These are phyloP conservation scores for Margarornis squamiger DNA, from an alignment of 2,797 vertebrate species.

Conservation along the genomic window DNA sequence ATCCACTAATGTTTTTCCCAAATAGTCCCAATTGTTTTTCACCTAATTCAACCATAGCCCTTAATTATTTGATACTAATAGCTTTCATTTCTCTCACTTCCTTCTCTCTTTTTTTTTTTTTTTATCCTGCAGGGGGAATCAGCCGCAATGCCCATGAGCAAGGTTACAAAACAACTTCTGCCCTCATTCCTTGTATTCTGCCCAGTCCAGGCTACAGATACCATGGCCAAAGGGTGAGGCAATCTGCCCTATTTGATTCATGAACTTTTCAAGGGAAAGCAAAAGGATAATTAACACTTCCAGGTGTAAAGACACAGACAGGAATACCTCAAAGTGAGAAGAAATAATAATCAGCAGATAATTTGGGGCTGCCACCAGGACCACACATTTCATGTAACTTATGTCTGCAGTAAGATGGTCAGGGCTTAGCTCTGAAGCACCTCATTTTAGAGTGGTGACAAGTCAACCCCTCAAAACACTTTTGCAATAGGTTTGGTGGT, in stretches of 20 bases:
- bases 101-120: neutral
- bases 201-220: neutral
- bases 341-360: neutral
- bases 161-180: neutral
- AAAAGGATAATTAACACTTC: neutral
- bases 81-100: constrained; percentile 1
- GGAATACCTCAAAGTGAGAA: neutral
- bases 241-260: neutral
- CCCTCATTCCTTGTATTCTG: neutral
- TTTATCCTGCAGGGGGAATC: neutral
- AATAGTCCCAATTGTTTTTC: neutral
- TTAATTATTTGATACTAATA: constrained; percentile 39
- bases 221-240: neutral
- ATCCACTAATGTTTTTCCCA: constrained; percentile 10
- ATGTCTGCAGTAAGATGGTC: neutral
- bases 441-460: neutral
- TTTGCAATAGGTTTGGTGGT: neutral
- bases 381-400: accelerated
- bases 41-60: neutral
- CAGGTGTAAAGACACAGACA: neutral
- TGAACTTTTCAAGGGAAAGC: neutral
- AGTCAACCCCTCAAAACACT: neutral
- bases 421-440: neutral
- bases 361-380: neutral
- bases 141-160: neutral